Base-by-base conservation (phyloP, 2,113 vertebrate genomes). In the Cryptomyrus ogoouensis region DNA sequence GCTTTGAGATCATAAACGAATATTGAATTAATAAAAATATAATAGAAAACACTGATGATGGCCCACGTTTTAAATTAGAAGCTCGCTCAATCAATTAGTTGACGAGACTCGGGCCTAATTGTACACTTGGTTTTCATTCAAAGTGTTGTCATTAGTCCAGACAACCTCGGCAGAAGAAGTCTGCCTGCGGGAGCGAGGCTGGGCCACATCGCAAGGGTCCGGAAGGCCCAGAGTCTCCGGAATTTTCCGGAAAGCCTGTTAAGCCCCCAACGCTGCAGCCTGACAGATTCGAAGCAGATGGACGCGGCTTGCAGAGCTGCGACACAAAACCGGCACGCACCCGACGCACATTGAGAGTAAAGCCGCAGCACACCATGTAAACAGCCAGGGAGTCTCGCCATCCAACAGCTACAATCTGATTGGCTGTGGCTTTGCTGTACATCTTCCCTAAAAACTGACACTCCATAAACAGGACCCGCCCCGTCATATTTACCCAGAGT, bases 281-380 rank as follows among this genome's bases (percentile, higher is more conserved):
- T 90, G 56, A 87, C 47, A 88, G 62, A 88, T 80, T 70, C 7
- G 39, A 90, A 90, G 66, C 62, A 50, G 89, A 77, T 35, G 62
- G 21, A 52, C 44, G 13, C 19, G 10, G 42, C 52, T 19, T 13
- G 52, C 35, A 27, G 39, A 21, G 39, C 47, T 44, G 27, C 35
- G 17, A 50, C n/a, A 52, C 12, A 50, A 88, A 56, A 53, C 21
- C 88, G 3, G 13, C 50, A 53, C 12, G 31, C n/a, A 31, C n/a
- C 52, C 56, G 35, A 39, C 6, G 70, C 70, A 50, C 53, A 88
- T 50, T 1, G 52, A 39, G n/a, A 50, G 83, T 1, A 24, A 89
- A 35, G 70, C 19, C 24, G 7, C 56, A 12, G 17, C 3, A 7
- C 46, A 9, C 3, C 24, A 24, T 24, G 46, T 85, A 42, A n/a